Base-by-base conservation (phyloP, 2,113 vertebrate genomes). In the Eulemur macaco region DNA sequence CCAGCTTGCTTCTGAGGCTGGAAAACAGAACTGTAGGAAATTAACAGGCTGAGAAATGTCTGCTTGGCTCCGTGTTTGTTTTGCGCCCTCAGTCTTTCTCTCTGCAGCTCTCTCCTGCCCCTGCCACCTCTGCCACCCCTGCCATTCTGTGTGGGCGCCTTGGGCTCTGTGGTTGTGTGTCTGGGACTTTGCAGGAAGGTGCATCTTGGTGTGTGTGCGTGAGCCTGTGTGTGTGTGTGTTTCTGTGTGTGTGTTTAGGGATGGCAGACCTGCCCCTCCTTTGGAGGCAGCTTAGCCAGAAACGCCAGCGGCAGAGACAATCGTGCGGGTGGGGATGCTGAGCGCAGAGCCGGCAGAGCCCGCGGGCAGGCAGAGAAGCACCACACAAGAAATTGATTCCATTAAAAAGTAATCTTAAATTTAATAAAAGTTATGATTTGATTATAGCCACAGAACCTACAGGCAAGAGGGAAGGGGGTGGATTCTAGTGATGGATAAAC, bases 321-420 rank as follows among this genome's bases (percentile, higher is more conserved):
- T 98, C 97, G 93, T 42, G 91, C 52, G 54, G 98, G 97, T 42
- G 84, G 98, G 97, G 97, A 96, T 96, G 97, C 96, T 56, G 37
- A 92, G 98, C 91, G 25, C 97, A 94, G 97, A 98, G 97, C 93
- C 6, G 68, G 97, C 95, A 81, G 98, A 98, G 98, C 98, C 98
- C 95, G 96, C 82, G 96, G 99, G 98, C 98, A 98, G 98, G 96
- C 98, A 97, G 97, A 98, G 98, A 98, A 98, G 97, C 98, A 97
- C 97, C 97, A 84, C 95, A 90, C 98, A 98, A 98, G 98, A 98
- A 99, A 99, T 98, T 99, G 99, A 98, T 99, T 99, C 98, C 98
- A 99, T 99, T 99, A 99, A 99, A 98, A 99, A 99, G 98, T 99
- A 98, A 99, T 99, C 98, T 99, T 98, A 97, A 98, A 99, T 99